phyloP scores from a whole-genome alignment of 2,113 vertebrate genomes.

The Saguinus midas region DNA sequence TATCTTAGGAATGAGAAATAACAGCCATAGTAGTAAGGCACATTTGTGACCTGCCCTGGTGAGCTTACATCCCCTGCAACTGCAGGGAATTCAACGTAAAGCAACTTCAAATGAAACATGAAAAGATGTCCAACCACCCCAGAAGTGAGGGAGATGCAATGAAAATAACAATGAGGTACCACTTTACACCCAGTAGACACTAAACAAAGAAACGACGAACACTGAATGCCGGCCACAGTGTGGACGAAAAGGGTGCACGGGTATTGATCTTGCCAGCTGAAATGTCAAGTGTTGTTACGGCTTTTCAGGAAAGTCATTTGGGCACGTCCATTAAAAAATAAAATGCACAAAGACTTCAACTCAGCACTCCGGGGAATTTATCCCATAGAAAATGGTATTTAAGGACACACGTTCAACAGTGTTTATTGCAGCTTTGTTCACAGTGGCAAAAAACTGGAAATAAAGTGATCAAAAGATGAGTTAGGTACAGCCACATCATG shows the following conservation, averaged over 20 bases:
- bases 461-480: background rate
- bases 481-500: background rate
- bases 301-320: background rate
- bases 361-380: background rate
- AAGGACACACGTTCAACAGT: background rate
- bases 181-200: background rate
- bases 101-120: background rate
- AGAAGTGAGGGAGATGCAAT: background rate
- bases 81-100: background rate
- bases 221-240: rapidly evolving
- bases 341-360: background rate
- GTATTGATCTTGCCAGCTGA: background rate
- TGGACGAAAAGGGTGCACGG: background rate
- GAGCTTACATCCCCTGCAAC: too few relatives aligned
- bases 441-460: background rate
- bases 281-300: background rate
- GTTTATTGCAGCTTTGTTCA: background rate
- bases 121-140: background rate
- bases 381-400: background rate
- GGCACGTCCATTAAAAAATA: background rate
- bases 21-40: background rate
- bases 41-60: background rate
- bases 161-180: background rate
- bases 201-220: background rate
- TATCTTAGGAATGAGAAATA: background rate